Base-by-base conservation (phyloP, 2,797 vertebrate genomes). In the Eutrigla gurnardus region DNA sequence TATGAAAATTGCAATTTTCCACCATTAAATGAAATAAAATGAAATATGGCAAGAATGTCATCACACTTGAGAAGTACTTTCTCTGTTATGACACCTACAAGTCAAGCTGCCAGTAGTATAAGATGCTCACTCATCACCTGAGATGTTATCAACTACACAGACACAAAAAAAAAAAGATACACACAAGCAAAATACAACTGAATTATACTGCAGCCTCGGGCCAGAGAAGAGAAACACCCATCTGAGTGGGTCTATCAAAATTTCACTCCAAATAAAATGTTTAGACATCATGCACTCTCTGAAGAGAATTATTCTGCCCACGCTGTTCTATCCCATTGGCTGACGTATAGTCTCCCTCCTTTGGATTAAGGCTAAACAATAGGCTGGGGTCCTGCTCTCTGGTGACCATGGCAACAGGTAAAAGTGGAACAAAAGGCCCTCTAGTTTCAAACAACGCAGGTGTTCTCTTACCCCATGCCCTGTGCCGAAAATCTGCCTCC, bases 401-500 rank as follows among this genome's bases (percentile, higher is more conserved):
- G 87, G 92, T 92, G 80, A 86, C 90, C 90, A 93, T 94, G 90
- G 91, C 88, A 93, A 94, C 91, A 90, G 86, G 85, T 89, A 86
- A 88, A 86, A 91, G 82, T 83, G 76, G 78, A 92, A 91, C 85
- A 91, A 89, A 89, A 88, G 85, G 60, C 73, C 62, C 42, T 78
- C 63, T 85, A 65, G 77, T 82, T 89, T 80, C 66, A 76, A 75
- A 80, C 80, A 64, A 81, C 65, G 64, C 84, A 90, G 84, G 91
- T 93, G 89, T 91, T 91, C 85, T 89, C 97, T 95, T 93, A 99
- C 98, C 98, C 98, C 98, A 99, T 99, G 93, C 97, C 98, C 95
- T 99, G 98, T 57, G 97, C 97, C 43, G 98, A 99, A 94, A 99
- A 99, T 76, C 98, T 94, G 92, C 97, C 97, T 80, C 97, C 98